Percentiles rank a stretch among this genome's conserved stretches.
phyloP scores from a whole-genome alignment of 2,888 invertebrate genomes.

The Allophyes oxyacanthae region DNA sequence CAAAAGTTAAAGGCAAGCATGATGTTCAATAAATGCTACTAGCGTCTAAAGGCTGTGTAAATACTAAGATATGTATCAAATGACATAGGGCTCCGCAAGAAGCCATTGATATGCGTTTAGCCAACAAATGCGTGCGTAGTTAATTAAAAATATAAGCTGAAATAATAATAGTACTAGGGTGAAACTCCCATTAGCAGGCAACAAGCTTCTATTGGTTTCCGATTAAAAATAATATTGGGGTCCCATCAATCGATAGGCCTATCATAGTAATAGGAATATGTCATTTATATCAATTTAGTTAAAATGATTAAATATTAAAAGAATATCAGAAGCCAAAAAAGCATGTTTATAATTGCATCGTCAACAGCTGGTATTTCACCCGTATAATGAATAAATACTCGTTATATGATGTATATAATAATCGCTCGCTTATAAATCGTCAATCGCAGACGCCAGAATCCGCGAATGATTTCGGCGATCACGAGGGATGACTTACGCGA shows the following conservation, averaged over 20 bases:
- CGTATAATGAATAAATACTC: slow-evolving; percentile 38
- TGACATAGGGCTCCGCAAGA: slow-evolving; percentile 21
- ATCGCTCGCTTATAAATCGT: slow-evolving; percentile 4
- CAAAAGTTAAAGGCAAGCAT: slow-evolving; percentile 26
- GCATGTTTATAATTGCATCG: slow-evolving; percentile 1
- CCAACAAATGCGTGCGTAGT: slow-evolving; percentile 78
- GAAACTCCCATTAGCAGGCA: slow-evolving; percentile 37
- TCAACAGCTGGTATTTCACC: slow-evolving; percentile 42
- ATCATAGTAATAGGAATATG: slow-evolving; percentile 20
- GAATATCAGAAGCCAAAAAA: slow-evolving; percentile 17
- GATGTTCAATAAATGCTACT: slow-evolving; percentile 22
- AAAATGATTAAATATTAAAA: slow-evolving; percentile 8
- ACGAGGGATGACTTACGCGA: slow-evolving; percentile 9
- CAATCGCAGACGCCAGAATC: background rate
- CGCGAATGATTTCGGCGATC: background rate
- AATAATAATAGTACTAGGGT: slow-evolving; percentile 57
- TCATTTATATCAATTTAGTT: slow-evolving; percentile 26
- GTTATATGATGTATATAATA: slow-evolving; percentile 24
- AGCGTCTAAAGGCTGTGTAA: slow-evolving; percentile 74
- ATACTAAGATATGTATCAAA: slow-evolving; percentile 28
- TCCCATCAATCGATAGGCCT: background rate
- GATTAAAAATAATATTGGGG: slow-evolving; percentile 18
- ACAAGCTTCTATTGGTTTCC: slow-evolving; percentile 27
- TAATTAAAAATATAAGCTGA: slow-evolving; percentile 64
- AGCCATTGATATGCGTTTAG: slow-evolving; percentile 72